Conservation (phyloP, 2,888 invertebrate species). For the Tipula unca region DNA sequence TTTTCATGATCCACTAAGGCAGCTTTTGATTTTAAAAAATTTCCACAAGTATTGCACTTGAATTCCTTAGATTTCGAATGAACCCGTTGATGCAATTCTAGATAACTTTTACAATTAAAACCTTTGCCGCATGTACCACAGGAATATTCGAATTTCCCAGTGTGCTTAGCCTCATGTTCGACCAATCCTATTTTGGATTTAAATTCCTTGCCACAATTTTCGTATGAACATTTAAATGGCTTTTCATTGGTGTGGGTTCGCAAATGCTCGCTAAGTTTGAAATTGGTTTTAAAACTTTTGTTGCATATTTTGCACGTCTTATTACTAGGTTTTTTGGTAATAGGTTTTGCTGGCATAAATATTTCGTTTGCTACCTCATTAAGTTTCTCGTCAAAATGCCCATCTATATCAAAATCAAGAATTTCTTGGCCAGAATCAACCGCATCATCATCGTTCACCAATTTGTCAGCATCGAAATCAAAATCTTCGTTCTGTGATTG, state of each 20-base stretch:
- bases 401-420: neutral
- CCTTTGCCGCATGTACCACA: slow-evolving; percentile 53
- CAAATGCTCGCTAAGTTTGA: slow-evolving; percentile 52
- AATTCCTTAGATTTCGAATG: slow-evolving; percentile 52
- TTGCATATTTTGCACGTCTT: slow-evolving; percentile 48
- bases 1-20: slow-evolving; percentile 51
- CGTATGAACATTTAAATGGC: slow-evolving; percentile 45
- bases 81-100: slow-evolving; percentile 51
- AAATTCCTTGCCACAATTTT: slow-evolving; percentile 49
- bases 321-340: neutral
- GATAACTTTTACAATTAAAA: slow-evolving; percentile 51
- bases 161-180: slow-evolving; percentile 53
- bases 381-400: neutral
- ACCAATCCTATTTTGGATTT: slow-evolving; percentile 52
- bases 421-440: neutral
- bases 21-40: slow-evolving; percentile 52
- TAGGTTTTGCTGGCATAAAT: neutral
- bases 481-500: neutral
- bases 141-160: slow-evolving; percentile 43
- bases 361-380: neutral
- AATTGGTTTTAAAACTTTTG: slow-evolving; percentile 50
- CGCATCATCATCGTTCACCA: neutral
- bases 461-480: slow-evolving; percentile 15
- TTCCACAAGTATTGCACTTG: slow-evolving; percentile 48
- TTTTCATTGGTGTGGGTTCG: slow-evolving; percentile 52